Conservation (phyloP, 1,140 invertebrate genomes). For the Octopus sinensis region DNA sequence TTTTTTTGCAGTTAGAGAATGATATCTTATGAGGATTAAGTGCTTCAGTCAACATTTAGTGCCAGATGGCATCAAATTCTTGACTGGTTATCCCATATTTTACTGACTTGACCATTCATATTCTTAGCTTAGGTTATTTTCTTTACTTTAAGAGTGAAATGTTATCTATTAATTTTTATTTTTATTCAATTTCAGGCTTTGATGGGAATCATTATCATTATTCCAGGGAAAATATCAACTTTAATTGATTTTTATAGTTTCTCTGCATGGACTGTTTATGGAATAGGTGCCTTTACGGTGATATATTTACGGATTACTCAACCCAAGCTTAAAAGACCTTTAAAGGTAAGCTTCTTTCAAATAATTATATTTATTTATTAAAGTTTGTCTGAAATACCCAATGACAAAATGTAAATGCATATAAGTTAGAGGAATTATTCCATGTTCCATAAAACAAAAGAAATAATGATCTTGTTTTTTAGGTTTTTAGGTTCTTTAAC, state of each 20-base stretch:
- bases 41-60: too few species aligned
- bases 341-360: conserved; percentile 62
- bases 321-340: conserved; percentile 69
- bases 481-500: too few species aligned
- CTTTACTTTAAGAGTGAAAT: too few species aligned
- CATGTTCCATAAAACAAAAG: neutral
- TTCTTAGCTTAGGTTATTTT: too few species aligned
- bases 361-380: neutral
- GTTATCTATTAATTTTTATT: neutral
- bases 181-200: conserved; percentile 28
- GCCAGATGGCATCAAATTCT: too few species aligned
- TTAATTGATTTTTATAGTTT: conserved; percentile 52
- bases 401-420: neutral
- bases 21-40: too few species aligned
- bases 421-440: too few species aligned
- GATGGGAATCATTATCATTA: conserved; percentile 33
- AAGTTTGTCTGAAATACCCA: neutral
- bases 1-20: too few species aligned
- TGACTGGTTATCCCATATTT: too few species aligned
- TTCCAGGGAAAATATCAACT: conserved; percentile 61
- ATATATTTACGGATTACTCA: conserved; percentile 72
- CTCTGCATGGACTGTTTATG: conserved; percentile 52
- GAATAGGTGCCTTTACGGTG: conserved; percentile 72
- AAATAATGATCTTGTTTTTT: neutral
- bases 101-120: too few species aligned